Percentiles rank a stretch among this genome's conserved stretches.
phyloP scores from a whole-genome alignment of 2,797 vertebrate genomes.

The Iguana delicatissima region DNA sequence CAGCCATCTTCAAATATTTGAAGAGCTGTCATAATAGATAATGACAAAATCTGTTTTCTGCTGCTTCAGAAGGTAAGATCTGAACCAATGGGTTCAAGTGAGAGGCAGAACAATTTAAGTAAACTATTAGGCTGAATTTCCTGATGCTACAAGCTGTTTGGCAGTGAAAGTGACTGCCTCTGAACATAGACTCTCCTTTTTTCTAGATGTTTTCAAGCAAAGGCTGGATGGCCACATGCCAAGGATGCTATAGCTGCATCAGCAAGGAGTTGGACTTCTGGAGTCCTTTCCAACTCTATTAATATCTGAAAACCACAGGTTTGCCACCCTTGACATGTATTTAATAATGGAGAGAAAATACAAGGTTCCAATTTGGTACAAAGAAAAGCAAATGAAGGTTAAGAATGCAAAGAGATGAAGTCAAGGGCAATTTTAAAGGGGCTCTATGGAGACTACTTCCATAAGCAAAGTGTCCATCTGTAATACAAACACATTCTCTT shows the following conservation, averaged over 20 bases:
- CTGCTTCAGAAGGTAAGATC: background rate
- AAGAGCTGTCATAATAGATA: background rate
- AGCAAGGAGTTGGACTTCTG: background rate
- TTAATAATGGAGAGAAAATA: background rate
- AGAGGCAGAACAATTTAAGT: background rate
- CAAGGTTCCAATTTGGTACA: background rate
- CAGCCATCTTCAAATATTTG: background rate
- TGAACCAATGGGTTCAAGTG: background rate
- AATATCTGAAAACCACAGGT: background rate
- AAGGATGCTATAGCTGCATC: background rate
- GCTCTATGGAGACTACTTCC: background rate
- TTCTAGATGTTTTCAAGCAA: background rate
- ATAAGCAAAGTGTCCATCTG: background rate
- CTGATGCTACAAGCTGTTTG: background rate
- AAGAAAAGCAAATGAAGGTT: background rate
- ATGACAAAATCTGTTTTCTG: background rate
- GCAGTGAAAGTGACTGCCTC: background rate
- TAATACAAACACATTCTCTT: background rate
- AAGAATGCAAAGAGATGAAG: background rate
- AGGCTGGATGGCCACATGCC: background rate
- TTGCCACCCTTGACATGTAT: background rate
- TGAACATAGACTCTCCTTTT: background rate
- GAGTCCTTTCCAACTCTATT: background rate
- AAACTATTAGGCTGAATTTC: too few relatives aligned
- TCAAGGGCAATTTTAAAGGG: background rate